Evolutionary conservation across 2,888 invertebrate species (phyloP).

Genomic region (Oligia strigilis): DNA sequence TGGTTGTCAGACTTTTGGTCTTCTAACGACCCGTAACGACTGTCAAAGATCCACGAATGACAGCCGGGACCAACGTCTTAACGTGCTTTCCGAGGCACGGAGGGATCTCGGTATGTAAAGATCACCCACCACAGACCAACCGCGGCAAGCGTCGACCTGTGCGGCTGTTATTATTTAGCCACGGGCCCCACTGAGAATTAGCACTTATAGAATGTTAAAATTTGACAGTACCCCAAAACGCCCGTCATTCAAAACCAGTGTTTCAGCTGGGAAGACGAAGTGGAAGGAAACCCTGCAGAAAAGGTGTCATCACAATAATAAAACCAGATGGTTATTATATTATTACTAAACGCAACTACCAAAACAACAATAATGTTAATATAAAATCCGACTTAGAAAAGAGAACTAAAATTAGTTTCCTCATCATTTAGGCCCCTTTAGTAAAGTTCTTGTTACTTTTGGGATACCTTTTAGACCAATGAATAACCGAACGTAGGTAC

Average conservation of each 20-base stretch:
- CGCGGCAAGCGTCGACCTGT: no score
- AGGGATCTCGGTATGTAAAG: no score
- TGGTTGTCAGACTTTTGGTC: no score
- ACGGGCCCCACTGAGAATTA: neutral
- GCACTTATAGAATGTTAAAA: neutral
- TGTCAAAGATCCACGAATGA: no score
- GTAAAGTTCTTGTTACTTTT: neutral
- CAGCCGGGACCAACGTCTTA: no score
- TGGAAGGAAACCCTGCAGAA: neutral
- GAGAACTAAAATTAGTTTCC: neutral
- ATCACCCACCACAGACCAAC: no score
- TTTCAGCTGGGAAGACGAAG: neutral
- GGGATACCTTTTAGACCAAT: neutral
- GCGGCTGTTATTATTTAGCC: no score
- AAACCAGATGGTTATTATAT: neutral
- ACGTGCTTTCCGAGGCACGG: no score
- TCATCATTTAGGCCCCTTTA: neutral
- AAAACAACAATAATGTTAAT: conserved; percentile 3
- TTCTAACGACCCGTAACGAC: no score
- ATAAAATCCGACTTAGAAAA: neutral
- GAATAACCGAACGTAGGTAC: neutral
- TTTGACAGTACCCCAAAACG: neutral
- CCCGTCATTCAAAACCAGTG: neutral
- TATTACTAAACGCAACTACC: conserved; percentile 6
- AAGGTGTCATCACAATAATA: neutral